These are phyloP conservation scores for Trachurus trachurus DNA, from an alignment of 2,797 vertebrate genomes.

Conservation along the genomic window DNA sequence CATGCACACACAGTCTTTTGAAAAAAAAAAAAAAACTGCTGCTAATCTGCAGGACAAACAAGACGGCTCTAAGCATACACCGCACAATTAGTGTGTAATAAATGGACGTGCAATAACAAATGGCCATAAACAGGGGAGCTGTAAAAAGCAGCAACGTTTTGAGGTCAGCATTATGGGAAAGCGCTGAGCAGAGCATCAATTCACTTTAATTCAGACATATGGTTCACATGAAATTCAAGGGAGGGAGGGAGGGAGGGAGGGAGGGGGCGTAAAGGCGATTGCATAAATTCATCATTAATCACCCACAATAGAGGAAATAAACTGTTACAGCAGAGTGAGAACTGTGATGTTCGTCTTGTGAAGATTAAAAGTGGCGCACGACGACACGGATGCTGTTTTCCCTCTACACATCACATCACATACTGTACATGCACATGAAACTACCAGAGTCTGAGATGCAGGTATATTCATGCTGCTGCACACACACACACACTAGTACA, in stretches of 20 bases:
- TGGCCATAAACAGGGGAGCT: constrained; percentile 60
- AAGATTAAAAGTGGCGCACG: neutral
- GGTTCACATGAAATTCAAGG: neutral
- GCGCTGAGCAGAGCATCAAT: neutral
- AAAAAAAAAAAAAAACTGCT: constrained; percentile 23
- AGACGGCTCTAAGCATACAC: constrained; percentile 52
- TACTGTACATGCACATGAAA: neutral
- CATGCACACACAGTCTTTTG: constrained; percentile 11
- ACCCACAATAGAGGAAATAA: neutral
- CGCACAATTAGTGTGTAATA: constrained; percentile 68
- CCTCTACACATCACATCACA: neutral
- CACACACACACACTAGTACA: too few relatives aligned
- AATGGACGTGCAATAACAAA: constrained; percentile 71
- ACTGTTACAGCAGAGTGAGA: neutral
- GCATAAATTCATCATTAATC: neutral
- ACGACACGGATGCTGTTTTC: neutral
- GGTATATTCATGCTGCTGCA: neutral
- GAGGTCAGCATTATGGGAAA: constrained; percentile 22
- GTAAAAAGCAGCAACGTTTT: constrained; percentile 59
- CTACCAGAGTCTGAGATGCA: constrained; percentile 9
- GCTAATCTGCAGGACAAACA: constrained; percentile 74
- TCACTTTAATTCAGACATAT: neutral
- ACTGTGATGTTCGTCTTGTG: neutral
- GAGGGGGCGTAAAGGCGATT: neutral
- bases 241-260: neutral